Conservation (phyloP, 2,113 vertebrate species). For the Salminus brasiliensis region DNA sequence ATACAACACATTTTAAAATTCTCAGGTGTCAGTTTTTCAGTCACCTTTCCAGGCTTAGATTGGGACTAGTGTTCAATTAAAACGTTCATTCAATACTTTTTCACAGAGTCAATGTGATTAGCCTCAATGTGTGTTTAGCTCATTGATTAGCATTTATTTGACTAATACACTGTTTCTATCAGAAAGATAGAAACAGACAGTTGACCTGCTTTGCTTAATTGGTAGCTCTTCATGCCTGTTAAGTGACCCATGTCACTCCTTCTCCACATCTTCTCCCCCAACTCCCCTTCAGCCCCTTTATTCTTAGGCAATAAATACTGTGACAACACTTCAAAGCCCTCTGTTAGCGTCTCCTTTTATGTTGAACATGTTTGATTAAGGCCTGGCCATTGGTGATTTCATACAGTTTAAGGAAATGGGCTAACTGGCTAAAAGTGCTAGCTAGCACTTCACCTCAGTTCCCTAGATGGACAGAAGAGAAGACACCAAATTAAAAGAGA, state of each 20-base stretch:
- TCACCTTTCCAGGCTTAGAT: no score
- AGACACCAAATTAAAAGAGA: no score
- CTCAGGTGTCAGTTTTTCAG: no score
- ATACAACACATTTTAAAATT: no score
- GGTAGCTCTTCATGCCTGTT: slow-evolving; percentile 29
- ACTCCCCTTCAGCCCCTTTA: background rate
- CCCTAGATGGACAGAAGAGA: slow-evolving; percentile 31
- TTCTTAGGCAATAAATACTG: slow-evolving; percentile 48
- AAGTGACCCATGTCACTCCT: slow-evolving; percentile 35
- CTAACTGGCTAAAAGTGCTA: slow-evolving; percentile 32
- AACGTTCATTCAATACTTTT: background rate
- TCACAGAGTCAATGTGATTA: background rate
- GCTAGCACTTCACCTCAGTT: slow-evolving; percentile 58
- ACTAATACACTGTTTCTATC: background rate
- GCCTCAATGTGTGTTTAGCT: background rate
- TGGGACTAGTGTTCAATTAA: background rate
- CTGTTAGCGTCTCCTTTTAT: slow-evolving; percentile 51
- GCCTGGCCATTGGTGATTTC: slow-evolving; percentile 33
- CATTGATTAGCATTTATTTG: slow-evolving; percentile 23
- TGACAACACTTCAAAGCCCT: slow-evolving; percentile 50
- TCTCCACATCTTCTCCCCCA: slow-evolving; percentile 6
- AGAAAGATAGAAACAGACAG: slow-evolving; percentile 28
- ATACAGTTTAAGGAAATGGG: background rate
- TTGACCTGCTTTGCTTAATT: slow-evolving; percentile 38
- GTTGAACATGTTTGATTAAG: slow-evolving; percentile 38